phyloP scores from a whole-genome alignment of 2,113 vertebrate genomes.

The Leucosticte australis region DNA sequence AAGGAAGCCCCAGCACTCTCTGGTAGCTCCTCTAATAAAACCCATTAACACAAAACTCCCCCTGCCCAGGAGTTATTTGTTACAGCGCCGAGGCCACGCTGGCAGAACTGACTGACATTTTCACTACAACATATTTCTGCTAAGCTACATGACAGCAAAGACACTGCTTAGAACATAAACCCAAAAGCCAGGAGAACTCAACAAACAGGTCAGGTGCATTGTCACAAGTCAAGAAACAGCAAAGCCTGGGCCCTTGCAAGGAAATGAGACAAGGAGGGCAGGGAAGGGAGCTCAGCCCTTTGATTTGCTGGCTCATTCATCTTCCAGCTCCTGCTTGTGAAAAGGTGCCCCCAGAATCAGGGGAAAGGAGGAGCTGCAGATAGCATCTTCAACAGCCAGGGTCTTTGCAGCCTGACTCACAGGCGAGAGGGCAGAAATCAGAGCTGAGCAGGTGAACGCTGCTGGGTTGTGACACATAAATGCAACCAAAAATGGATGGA shows the following conservation, averaged over 20 bases:
- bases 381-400: accelerated
- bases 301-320: not conserved
- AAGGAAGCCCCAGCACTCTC: not conserved
- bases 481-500: not conserved
- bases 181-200: not conserved
- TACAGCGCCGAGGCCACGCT: not conserved
- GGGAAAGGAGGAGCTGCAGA: not conserved
- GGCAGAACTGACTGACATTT: not conserved
- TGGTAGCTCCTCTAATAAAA: not conserved
- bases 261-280: not conserved
- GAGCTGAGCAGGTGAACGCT: accelerated
- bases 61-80: not conserved
- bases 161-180: not conserved
- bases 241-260: not conserved
- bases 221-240: not conserved
- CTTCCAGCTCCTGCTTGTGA: not conserved
- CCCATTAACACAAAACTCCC: not conserved
- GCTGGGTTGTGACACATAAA: not conserved
- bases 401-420: not conserved
- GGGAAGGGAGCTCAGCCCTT: not conserved
- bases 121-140: not conserved
- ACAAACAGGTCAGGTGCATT: not conserved
- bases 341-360: not conserved
- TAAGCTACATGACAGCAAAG: not conserved
- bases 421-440: not conserved